Percentiles rank a stretch among this genome's conserved stretches.
These are phyloP conservation scores for Cosmorhoe ocellata DNA, from an alignment of 2,888 invertebrate species.

Conservation along the genomic window DNA sequence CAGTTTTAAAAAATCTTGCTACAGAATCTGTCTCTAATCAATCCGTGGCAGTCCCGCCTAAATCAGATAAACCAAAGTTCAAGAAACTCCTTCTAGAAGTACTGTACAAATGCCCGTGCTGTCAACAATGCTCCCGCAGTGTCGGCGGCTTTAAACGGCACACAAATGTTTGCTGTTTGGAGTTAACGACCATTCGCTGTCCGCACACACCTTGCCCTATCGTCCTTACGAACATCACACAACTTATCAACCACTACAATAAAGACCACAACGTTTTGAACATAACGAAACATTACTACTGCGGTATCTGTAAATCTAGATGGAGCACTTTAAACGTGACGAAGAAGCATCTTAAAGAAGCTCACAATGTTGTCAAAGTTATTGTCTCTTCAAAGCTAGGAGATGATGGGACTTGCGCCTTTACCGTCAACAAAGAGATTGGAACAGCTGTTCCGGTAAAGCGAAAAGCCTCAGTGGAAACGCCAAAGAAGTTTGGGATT, in stretches of 20 bases:
- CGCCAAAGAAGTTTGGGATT: constrained; percentile 71
- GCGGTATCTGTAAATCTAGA: constrained; percentile 42
- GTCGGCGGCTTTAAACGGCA: constrained; percentile 51
- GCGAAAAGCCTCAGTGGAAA: constrained; percentile 20
- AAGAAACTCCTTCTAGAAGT: constrained; percentile 14
- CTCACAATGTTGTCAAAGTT: constrained; percentile 36
- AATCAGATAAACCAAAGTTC: not conserved
- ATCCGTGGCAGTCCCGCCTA: too few relatives aligned
- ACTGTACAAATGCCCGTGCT: constrained; percentile 55
- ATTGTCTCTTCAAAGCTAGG: constrained; percentile 9
- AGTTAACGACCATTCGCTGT: constrained; percentile 33
- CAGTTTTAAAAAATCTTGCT: not conserved
- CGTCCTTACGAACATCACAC: constrained; percentile 18
- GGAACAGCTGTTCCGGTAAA: not conserved
- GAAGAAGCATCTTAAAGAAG: constrained; percentile 44
- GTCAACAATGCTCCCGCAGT: constrained; percentile 35
- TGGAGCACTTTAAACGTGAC: constrained; percentile 24
- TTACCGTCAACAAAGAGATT: constrained; percentile 5
- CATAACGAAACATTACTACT: constrained; percentile 32
- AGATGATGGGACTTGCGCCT: constrained; percentile 3
- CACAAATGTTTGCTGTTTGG: constrained; percentile 31
- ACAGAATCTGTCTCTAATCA: not conserved
- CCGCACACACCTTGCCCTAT: constrained; percentile 27
- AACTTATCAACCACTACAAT: constrained; percentile 49
- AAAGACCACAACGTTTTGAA: constrained; percentile 29